Evolutionary conservation across 2,888 invertebrate genomes (phyloP).

Genomic region (Drosophila monieri): DNA sequence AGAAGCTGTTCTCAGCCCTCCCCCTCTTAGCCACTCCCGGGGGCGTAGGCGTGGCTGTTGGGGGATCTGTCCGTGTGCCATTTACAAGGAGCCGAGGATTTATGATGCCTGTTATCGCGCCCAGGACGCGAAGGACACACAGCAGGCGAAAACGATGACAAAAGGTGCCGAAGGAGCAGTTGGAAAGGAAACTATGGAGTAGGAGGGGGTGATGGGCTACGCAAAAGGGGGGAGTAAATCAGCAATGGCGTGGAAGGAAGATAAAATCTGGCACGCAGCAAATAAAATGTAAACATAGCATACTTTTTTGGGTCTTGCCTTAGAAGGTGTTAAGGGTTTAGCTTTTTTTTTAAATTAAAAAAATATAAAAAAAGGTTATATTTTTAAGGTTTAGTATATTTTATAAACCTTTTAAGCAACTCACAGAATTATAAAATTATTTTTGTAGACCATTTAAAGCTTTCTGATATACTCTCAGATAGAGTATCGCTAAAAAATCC

Average conservation of each 20-base stretch:
- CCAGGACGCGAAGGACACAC: constrained; percentile 47
- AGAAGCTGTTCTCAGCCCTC: constrained; percentile 30
- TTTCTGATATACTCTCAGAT: too few relatives aligned
- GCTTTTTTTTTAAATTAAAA: neutral
- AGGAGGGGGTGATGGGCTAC: neutral
- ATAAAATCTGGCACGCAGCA: constrained; percentile 63
- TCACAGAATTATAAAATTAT: too few relatives aligned
- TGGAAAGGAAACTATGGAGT: constrained; percentile 3
- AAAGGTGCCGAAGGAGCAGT: constrained; percentile 62
- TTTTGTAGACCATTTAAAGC: too few relatives aligned
- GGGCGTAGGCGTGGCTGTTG: constrained; percentile 3
- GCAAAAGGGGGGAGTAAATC: constrained; percentile 7
- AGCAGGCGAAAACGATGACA: constrained; percentile 70
- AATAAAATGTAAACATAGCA: constrained; percentile 42
- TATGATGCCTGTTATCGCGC: constrained; percentile 79
- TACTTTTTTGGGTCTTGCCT: constrained; percentile 48
- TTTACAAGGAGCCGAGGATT: constrained; percentile 73
- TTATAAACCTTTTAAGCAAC: too few relatives aligned
- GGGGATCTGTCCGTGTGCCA: constrained; percentile 53
- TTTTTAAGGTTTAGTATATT: too few relatives aligned
- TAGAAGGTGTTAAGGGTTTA: neutral
- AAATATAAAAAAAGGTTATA: too few relatives aligned
- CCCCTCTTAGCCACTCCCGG: constrained; percentile 24
- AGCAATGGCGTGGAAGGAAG: constrained; percentile 63
- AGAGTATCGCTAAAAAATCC: neutral